phyloP scores from a whole-genome alignment of 2,888 invertebrate species.

The Sinotaia quadrata region DNA sequence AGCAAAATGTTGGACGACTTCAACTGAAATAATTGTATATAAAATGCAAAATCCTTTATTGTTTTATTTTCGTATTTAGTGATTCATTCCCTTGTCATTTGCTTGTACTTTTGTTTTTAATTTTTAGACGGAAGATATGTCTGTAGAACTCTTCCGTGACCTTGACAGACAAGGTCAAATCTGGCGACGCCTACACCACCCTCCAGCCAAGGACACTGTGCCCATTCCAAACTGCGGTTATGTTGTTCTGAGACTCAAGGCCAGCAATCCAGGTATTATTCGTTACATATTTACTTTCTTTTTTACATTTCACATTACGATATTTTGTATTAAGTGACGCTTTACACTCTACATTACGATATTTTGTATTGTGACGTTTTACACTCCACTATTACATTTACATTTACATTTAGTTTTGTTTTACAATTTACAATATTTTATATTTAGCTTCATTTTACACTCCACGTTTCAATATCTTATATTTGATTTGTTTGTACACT shows the following conservation, averaged over 20 bases:
- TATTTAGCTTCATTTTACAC: background rate
- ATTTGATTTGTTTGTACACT: no score
- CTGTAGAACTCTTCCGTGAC: slow-evolving; percentile 80
- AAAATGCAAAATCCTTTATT: no score
- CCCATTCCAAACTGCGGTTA: slow-evolving; percentile 93
- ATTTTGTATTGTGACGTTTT: no score
- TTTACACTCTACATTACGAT: no score
- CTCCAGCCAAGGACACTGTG: slow-evolving; percentile 90
- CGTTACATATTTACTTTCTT: background rate
- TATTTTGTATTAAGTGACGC: no score
- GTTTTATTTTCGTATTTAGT: background rate
- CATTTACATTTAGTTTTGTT: background rate
- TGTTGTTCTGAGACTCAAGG: slow-evolving; percentile 86
- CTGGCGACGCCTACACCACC: slow-evolving; percentile 80
- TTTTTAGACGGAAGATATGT: slow-evolving; percentile 72
- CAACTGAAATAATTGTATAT: no score
- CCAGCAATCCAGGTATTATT: slow-evolving; percentile 85
- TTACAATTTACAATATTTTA: background rate
- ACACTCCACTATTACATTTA: background rate
- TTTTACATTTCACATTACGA: no score
- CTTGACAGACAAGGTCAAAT: slow-evolving; percentile 81
- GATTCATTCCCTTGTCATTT: background rate
- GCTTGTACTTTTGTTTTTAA: slow-evolving; percentile 25
- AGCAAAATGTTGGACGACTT: background rate
- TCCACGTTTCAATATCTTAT: no score